Percentiles rank a stretch among this genome's conserved stretches.
Conservation (phyloP, 2,797 vertebrate species). For the Chrosomus eos region DNA sequence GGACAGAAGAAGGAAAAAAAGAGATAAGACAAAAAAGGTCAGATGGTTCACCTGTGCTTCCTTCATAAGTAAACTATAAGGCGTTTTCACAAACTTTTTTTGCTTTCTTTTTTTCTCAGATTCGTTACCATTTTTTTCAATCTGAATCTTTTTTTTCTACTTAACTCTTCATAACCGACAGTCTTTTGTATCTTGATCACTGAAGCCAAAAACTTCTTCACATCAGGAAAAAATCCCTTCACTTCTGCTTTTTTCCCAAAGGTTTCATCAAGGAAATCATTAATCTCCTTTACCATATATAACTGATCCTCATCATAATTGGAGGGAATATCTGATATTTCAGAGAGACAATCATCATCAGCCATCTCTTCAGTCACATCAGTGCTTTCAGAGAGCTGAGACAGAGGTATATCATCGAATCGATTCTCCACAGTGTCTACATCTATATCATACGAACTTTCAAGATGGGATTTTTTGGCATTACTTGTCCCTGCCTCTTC, state of each 20-base stretch:
- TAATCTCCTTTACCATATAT: too few relatives aligned
- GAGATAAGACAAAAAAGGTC: neutral
- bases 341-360: too few relatives aligned
- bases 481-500: neutral
- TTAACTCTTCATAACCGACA: neutral
- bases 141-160: neutral
- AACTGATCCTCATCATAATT: too few relatives aligned
- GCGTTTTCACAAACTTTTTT: neutral
- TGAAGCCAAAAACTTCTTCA: neutral
- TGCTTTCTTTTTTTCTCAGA: neutral
- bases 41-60: neutral
- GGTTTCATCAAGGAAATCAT: too few relatives aligned
- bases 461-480: neutral
- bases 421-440: neutral
- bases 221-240: too few relatives aligned
- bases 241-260: too few relatives aligned
- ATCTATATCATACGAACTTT: neutral
- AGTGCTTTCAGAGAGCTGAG: too few relatives aligned
- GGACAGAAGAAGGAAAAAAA: neutral
- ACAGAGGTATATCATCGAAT: too few relatives aligned
- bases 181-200: neutral
- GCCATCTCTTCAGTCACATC: too few relatives aligned
- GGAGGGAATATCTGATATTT: too few relatives aligned
- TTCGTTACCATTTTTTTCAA: neutral
- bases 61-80: neutral